Percentiles rank a stretch among this genome's conserved stretches.
Evolutionary conservation across 23 tunicate genomes (phyloP).

Genomic region (Styela clava): DNA sequence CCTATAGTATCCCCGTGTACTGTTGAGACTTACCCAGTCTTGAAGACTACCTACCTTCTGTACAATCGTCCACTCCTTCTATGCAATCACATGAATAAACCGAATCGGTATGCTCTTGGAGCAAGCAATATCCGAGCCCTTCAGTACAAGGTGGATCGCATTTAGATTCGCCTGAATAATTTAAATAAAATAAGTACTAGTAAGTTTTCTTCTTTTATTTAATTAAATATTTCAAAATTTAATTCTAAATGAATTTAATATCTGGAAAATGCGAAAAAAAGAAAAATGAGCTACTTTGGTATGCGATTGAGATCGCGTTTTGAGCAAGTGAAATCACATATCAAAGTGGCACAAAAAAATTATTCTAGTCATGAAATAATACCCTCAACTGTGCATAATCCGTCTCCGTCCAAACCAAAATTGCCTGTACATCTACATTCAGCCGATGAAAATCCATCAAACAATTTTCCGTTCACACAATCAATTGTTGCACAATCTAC

Average conservation of each 20-base stretch:
- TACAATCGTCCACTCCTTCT: neutral
- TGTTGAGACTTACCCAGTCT: no score
- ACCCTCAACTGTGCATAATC: neutral
- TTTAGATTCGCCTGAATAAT: neutral
- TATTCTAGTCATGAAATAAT: neutral
- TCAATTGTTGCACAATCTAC: neutral
- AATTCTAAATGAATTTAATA: no score
- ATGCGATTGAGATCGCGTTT: no score
- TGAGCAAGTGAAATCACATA: no score
- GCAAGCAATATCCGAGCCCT: neutral
- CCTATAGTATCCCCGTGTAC: no score
- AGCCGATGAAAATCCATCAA: neutral
- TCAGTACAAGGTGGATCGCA: neutral
- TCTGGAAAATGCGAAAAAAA: no score
- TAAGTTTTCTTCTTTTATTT: no score
- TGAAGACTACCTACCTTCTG: no score
- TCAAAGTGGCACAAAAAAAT: neutral
- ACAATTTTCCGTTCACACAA: neutral
- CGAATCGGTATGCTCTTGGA: neutral
- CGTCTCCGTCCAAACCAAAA: neutral
- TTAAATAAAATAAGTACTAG: neutral
- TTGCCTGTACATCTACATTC: neutral
- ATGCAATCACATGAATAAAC: neutral
- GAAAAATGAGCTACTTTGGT: no score
- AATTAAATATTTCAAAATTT: no score